These are phyloP conservation scores for Unio delphinus DNA, from an alignment of 2,888 invertebrate species.

Conservation along the genomic window DNA sequence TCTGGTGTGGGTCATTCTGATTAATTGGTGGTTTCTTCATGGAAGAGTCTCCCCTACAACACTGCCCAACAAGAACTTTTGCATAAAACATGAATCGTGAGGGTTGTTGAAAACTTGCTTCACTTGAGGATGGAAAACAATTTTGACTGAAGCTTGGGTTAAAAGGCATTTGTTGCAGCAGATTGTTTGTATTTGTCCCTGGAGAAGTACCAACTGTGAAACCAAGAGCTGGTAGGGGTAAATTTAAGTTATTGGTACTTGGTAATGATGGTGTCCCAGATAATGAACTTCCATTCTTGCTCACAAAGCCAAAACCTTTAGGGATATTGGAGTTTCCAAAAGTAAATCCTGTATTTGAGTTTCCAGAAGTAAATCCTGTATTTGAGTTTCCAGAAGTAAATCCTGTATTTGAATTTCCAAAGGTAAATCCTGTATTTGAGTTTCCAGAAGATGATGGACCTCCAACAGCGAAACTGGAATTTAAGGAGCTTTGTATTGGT, in stretches of 20 bases:
- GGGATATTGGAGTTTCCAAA: slow-evolving; percentile 8
- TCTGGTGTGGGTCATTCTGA: slow-evolving; percentile 34
- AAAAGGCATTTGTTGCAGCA: no score
- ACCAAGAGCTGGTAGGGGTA: no score
- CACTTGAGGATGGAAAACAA: no score
- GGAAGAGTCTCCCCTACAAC: slow-evolving; percentile 33
- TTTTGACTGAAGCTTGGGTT: no score
- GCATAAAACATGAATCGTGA: slow-evolving; percentile 47
- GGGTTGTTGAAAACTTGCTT: no score
- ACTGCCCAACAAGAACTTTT: slow-evolving; percentile 51
- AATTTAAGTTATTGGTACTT: no score
- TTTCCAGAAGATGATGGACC: background rate
- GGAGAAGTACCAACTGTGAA: no score
- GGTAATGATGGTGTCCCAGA: no score
- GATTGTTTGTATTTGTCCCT: no score
- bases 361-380: slow-evolving; percentile 7
- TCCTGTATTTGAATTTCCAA: slow-evolving; percentile 5
- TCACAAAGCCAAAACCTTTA: background rate
- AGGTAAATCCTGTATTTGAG: slow-evolving; percentile 6
- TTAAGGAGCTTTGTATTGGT: background rate
- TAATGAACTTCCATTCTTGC: no score
- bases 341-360: slow-evolving; percentile 4
- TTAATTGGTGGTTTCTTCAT: slow-evolving; percentile 48
- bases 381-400: slow-evolving; percentile 9
- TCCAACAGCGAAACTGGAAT: slow-evolving; percentile 1